Percentiles rank a stretch among this genome's conserved stretches.
These are phyloP conservation scores for Chlorospingus semifuscus DNA, from an alignment of 2,797 vertebrate species.

Conservation along the genomic window DNA sequence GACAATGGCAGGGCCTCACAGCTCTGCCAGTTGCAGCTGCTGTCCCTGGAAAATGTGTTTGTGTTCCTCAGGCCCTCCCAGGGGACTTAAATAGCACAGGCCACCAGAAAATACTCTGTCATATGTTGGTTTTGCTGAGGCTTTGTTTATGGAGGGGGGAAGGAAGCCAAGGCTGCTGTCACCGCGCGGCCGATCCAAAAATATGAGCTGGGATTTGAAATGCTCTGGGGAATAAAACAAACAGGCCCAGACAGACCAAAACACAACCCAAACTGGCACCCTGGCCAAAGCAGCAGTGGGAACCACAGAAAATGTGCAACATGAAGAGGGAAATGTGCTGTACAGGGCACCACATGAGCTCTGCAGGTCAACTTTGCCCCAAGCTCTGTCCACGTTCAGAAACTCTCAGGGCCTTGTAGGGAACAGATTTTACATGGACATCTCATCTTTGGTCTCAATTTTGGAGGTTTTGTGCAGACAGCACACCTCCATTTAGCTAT, in stretches of 20 bases:
- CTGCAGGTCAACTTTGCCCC: accelerated
- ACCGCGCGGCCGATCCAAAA: background rate
- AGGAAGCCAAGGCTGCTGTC: background rate
- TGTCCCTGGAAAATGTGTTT: background rate
- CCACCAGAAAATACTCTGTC: background rate
- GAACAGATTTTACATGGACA: background rate
- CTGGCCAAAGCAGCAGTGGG: background rate
- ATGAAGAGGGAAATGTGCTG: background rate
- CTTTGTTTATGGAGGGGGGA: background rate
- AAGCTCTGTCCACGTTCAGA: accelerated
- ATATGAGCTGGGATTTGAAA: background rate
- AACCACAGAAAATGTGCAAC: accelerated
- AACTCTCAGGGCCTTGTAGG: accelerated
- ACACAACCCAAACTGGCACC: background rate
- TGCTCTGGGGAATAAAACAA: background rate
- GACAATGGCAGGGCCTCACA: background rate
- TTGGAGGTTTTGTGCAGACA: background rate
- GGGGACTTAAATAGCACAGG: background rate
- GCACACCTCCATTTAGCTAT: background rate
- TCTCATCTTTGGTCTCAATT: background rate
- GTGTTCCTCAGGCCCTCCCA: background rate
- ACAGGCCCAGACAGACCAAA: background rate
- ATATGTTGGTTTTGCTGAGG: background rate
- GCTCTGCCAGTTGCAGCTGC: conserved; percentile 1
- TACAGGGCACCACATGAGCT: accelerated